Percentiles rank a stretch among this genome's conserved stretches.
phyloP scores from a whole-genome alignment of 1,140 invertebrate genomes.

The Drosophila rufa region DNA sequence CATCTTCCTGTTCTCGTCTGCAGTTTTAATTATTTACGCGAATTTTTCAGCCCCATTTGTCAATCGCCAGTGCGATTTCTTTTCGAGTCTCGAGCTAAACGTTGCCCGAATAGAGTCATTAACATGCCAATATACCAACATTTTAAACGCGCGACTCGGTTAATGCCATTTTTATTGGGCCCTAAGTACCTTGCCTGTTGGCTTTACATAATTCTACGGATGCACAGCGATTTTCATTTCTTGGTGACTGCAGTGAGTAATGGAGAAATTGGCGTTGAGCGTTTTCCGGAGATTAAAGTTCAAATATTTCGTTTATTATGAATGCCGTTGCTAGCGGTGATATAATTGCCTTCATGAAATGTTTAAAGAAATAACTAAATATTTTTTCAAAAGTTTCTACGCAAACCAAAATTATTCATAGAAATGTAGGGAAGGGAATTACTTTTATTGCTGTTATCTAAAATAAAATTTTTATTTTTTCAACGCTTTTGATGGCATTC shows the following conservation, averaged over 20 bases:
- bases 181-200: conserved; percentile 5
- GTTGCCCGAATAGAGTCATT: conserved; percentile 21
- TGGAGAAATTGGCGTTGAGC: conserved; percentile 10
- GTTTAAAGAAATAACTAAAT: neutral
- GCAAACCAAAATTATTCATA: too few species aligned
- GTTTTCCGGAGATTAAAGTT: neutral
- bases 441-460: too few species aligned
- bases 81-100: conserved; percentile 20
- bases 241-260: conserved; percentile 20
- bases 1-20: conserved; percentile 46
- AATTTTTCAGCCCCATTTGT: conserved; percentile 50
- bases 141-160: conserved; percentile 5
- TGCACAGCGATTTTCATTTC: conserved; percentile 9
- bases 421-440: too few species aligned
- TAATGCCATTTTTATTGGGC: conserved; percentile 43
- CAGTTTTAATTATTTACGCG: conserved; percentile 59
- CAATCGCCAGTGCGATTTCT: conserved; percentile 39
- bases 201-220: conserved; percentile 31
- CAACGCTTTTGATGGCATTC: too few species aligned
- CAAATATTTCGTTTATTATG: neutral
- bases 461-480: too few species aligned
- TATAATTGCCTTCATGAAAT: neutral
- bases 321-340: neutral
- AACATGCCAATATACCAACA: conserved; percentile 29
- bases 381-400: too few species aligned